phyloP scores from a whole-genome alignment of 1,140 invertebrate species.

The Cydia splendana region DNA sequence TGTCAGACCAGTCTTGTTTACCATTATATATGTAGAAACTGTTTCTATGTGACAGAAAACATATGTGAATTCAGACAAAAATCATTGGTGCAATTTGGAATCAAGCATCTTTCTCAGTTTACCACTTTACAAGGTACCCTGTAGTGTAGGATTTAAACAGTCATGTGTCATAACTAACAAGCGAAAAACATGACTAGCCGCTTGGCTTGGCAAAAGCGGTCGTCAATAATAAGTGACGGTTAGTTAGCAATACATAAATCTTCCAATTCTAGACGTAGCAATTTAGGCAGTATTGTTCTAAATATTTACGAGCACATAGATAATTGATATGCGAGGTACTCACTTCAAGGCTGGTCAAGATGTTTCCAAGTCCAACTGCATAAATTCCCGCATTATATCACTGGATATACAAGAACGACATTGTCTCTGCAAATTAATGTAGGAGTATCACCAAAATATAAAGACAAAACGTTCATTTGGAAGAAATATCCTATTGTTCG shows the following conservation, averaged over 20 bases:
- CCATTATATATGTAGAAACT: too few species aligned
- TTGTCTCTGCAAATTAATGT: conserved; percentile 55
- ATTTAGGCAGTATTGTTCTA: not conserved
- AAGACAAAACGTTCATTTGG: conserved; percentile 34
- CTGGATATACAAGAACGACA: conserved; percentile 46
- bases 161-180: not conserved
- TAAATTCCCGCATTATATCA: conserved; percentile 68
- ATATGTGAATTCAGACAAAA: not conserved
- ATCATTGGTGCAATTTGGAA: not conserved
- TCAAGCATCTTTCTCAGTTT: conserved; percentile 38
- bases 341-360: conserved; percentile 78
- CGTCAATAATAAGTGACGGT: not conserved
- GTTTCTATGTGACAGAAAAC: too few species aligned
- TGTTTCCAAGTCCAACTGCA: conserved; percentile 65
- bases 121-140: conserved; percentile 36
- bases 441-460: conserved; percentile 29
- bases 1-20: too few species aligned
- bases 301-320: conserved; percentile 15
- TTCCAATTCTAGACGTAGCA: not conserved
- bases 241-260: not conserved
- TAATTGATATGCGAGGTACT: conserved; percentile 49
- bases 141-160: conserved; percentile 34
- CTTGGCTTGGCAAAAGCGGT: not conserved
- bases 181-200: not conserved
- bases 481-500: conserved; percentile 48